Conservation (phyloP, 1,140 invertebrate species). For the Caenorhabditis remanei region DNA sequence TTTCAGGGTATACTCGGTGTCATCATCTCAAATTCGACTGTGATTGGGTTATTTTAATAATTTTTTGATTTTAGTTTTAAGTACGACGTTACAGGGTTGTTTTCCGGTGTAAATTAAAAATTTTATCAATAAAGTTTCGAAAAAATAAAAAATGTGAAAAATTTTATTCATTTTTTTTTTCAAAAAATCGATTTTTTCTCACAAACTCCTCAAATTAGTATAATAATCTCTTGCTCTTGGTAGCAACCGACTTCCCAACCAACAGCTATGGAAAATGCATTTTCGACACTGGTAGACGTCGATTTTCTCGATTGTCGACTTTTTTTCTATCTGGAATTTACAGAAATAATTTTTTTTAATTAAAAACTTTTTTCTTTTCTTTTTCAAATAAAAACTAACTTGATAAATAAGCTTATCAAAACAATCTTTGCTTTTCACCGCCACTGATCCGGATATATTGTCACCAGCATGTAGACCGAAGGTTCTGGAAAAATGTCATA, state of each 20-base stretch:
- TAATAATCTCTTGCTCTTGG: constrained; percentile 73
- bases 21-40: neutral
- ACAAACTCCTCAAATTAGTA: constrained; percentile 72
- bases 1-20: constrained; percentile 24
- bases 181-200: constrained; percentile 11
- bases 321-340: constrained; percentile 72
- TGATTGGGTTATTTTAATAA: neutral
- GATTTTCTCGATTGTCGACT: constrained; percentile 74
- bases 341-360: neutral
- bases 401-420: constrained; percentile 76
- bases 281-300: constrained; percentile 77
- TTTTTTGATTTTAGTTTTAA: neutral
- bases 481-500: constrained; percentile 66
- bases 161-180: neutral
- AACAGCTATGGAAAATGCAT: constrained; percentile 77
- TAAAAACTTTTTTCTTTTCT: too few relatives aligned
- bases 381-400: neutral
- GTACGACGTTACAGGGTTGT: neutral
- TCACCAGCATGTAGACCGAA: constrained; percentile 77
- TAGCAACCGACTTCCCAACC: constrained; percentile 73
- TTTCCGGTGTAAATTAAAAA: neutral
- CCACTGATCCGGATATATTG: constrained; percentile 76
- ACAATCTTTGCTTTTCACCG: constrained; percentile 77
- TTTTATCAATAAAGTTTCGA: neutral
- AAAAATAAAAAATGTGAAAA: neutral